phyloP scores from a whole-genome alignment of 2,113 vertebrate species.

The Orientallactaga bullata region DNA sequence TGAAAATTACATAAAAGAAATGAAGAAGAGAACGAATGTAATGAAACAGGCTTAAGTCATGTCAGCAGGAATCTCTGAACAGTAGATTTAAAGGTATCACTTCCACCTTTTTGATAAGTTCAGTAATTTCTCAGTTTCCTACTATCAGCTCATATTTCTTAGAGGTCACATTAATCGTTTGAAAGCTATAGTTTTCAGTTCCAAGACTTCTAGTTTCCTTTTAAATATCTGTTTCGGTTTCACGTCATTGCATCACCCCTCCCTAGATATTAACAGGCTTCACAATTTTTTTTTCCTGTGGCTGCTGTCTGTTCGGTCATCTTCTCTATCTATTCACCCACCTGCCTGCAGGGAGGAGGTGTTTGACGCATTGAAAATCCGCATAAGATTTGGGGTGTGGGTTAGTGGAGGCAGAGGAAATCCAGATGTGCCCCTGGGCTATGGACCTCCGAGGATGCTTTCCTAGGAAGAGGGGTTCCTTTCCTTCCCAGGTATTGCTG shows the following conservation, averaged over 20 bases:
- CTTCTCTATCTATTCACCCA: background rate
- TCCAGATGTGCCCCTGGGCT: background rate
- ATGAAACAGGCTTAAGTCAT: background rate
- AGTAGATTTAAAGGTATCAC: background rate
- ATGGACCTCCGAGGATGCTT: fast-evolving
- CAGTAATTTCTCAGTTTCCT: conserved; percentile 15
- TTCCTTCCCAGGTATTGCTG: background rate
- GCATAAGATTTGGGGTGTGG: background rate
- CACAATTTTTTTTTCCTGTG: background rate
- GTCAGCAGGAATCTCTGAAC: background rate
- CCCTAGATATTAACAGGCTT: background rate
- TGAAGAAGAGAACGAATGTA: background rate
- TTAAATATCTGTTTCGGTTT: conserved; percentile 29
- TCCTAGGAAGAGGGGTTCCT: background rate
- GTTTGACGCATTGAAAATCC: background rate
- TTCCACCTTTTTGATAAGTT: conserved; percentile 32
- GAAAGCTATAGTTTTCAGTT: background rate
- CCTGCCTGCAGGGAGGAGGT: background rate
- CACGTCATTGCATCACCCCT: background rate
- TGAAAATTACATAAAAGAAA: conserved; percentile 33
- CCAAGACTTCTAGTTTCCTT: conserved; percentile 24
- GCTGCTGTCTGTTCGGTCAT: background rate
- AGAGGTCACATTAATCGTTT: background rate
- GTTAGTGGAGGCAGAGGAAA: background rate
- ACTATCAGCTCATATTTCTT: conserved; percentile 34